Conservation (phyloP, 2,113 vertebrate species). For the Tyto alba region DNA sequence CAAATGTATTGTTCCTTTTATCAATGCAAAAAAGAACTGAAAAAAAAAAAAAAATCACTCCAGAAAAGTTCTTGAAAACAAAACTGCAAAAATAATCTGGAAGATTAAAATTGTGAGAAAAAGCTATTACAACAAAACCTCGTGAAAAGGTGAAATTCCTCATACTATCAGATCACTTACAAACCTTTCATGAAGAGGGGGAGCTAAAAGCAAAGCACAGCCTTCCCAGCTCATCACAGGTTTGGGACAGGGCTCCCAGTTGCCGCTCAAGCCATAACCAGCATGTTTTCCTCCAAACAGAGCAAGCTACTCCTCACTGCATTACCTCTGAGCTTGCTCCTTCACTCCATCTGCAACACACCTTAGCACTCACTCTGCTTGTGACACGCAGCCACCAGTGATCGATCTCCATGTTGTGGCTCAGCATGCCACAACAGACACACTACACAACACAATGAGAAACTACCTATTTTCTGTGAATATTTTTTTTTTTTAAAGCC, state of each 20-base stretch:
- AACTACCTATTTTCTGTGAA: neutral
- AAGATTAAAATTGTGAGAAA: neutral
- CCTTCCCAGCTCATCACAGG: accelerated
- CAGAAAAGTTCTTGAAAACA: neutral
- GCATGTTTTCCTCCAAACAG: neutral
- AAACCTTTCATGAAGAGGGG: neutral
- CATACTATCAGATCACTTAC: neutral
- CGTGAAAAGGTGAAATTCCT: neutral
- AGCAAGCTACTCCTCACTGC: neutral
- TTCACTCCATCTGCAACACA: neutral
- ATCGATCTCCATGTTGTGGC: neutral
- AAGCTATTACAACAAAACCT: neutral
- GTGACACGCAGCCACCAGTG: neutral
- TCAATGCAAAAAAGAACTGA: neutral
- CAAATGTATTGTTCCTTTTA: neutral
- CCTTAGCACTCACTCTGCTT: neutral
- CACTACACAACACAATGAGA: neutral
- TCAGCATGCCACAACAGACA: neutral
- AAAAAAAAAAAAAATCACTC: neutral
- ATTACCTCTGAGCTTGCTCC: neutral
- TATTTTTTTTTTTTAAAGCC: neutral
- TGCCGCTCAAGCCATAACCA: neutral
- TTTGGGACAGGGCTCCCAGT: neutral
- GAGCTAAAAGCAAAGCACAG: neutral
- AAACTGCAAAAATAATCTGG: neutral